Conservation (phyloP, 2,113 vertebrate species). For the Chinchilla lanigera region DNA sequence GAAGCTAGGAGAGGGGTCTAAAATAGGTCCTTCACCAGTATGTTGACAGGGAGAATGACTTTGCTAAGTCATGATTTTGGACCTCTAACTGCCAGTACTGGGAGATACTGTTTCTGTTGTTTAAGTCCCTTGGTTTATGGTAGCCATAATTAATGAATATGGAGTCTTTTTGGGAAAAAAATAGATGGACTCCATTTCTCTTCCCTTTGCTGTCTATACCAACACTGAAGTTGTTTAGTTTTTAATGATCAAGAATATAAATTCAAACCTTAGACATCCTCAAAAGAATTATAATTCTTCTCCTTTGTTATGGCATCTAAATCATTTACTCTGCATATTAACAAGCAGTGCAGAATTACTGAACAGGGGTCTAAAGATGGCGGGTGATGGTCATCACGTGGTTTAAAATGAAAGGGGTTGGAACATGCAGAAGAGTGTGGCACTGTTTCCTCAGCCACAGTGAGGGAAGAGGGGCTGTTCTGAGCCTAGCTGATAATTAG, state of each 20-base stretch:
- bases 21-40: not conserved
- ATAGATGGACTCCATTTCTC: not conserved
- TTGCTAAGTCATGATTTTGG: not conserved
- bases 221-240: not conserved
- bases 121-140: not conserved
- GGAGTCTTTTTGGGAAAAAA: not conserved
- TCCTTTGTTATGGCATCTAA: not conserved
- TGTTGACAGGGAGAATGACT: not conserved
- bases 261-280: slow-evolving; percentile 2
- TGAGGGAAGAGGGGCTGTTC: not conserved
- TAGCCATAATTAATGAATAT: not conserved
- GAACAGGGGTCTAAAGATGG: not conserved
- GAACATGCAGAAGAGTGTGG: rapidly evolving
- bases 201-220: not conserved
- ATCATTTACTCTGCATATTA: not conserved
- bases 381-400: not conserved
- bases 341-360: not conserved
- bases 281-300: not conserved
- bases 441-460: not conserved
- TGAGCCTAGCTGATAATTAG: not conserved
- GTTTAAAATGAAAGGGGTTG: not conserved
- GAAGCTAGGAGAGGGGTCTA: not conserved
- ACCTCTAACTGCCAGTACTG: not conserved
- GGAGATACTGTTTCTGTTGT: not conserved
- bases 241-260: not conserved